These are phyloP conservation scores for Drosophila yakuba DNA, from an alignment of 1,140 invertebrate genomes.

Conservation along the genomic window DNA sequence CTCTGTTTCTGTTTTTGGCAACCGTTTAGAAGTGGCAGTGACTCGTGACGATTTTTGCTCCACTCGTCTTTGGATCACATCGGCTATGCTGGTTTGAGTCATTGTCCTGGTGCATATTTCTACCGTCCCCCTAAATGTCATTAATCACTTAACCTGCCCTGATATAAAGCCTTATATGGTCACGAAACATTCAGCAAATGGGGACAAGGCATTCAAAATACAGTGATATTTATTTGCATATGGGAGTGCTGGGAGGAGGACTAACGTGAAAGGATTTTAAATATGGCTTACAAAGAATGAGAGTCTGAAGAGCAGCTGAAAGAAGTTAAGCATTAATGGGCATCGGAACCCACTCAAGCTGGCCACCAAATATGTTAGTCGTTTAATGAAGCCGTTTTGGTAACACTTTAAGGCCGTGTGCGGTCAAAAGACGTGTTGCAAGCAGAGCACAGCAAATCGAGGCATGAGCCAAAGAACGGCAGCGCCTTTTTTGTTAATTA, in stretches of 20 bases:
- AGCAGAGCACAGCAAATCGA: constrained; percentile 22
- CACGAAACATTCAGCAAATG: constrained; percentile 21
- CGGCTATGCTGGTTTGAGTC: constrained; percentile 40
- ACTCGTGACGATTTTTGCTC: constrained; percentile 37
- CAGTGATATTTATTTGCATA: constrained; percentile 32
- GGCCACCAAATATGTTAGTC: not conserved
- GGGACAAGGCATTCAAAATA: constrained; percentile 20
- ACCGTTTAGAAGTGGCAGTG: constrained; percentile 64
- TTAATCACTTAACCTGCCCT: constrained; percentile 24
- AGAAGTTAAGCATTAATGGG: not conserved
- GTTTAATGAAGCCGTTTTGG: constrained; percentile 22
- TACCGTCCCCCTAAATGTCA: constrained; percentile 3
- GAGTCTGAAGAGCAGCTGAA: not conserved
- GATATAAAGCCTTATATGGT: constrained; percentile 60
- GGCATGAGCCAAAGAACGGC: constrained; percentile 19
- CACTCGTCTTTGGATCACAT: constrained; percentile 10
- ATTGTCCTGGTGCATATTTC: constrained; percentile 56
- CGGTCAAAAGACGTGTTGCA: constrained; percentile 44
- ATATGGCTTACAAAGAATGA: constrained; percentile 19
- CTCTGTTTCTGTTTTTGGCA: constrained; percentile 63
- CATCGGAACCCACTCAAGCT: not conserved
- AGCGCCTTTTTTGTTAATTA: constrained; percentile 75
- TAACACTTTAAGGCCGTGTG: constrained; percentile 8
- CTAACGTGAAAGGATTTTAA: constrained; percentile 14
- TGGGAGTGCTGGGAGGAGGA: too few species aligned